Base-by-base conservation (phyloP, 2,113 vertebrate genomes). In the Carlito syrichta region DNA sequence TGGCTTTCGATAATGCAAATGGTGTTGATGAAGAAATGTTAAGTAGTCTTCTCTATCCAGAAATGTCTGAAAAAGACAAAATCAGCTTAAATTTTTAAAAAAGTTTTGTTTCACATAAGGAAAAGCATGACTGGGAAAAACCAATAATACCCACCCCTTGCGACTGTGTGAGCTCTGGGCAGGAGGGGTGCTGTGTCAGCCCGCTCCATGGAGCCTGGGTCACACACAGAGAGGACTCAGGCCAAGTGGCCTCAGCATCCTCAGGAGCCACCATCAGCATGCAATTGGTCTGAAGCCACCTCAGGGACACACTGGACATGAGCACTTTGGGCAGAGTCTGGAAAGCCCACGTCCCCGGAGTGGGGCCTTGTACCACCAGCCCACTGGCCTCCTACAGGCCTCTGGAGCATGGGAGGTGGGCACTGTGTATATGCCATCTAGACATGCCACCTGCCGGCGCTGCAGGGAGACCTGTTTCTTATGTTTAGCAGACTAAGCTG, bases 131-230 rank as follows among this genome's bases (percentile, higher is more conserved):
- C 30, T 23, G 45, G 79, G 63, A 52, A 63, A 43, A 6, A 3
- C 35, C 50, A 58, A 10, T 12, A 13, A 43, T 60, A 23, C 6
- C 8, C 23, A 79, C 32, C 66, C n/a, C 30, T 1, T 4, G 50
- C 56, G 52, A 79, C 40, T 0, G 0, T 3, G 1, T 43, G n/a
- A 13, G 32, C 0, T 0, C 7, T 3, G 0, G 2, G 2, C 3
- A 2, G 19, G 76, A 2, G 27, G 0, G 6, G 17, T 0, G 10
- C 32, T 38, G 5, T 0, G 3, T n/a, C 4, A 56, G 60, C 43
- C 50, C 27, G 17, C 23, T 45, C 19, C 8, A 0, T 2, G 43
- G 4, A 45, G 45, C 11, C 8, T 27, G 32, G 62, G 14, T 35
- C 62, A 63, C 5, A 32, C 32, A 27, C 32, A 35, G 62, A 6